Conservation (phyloP, 2,797 vertebrate genomes). For the Poeciliopsis gracilis region DNA sequence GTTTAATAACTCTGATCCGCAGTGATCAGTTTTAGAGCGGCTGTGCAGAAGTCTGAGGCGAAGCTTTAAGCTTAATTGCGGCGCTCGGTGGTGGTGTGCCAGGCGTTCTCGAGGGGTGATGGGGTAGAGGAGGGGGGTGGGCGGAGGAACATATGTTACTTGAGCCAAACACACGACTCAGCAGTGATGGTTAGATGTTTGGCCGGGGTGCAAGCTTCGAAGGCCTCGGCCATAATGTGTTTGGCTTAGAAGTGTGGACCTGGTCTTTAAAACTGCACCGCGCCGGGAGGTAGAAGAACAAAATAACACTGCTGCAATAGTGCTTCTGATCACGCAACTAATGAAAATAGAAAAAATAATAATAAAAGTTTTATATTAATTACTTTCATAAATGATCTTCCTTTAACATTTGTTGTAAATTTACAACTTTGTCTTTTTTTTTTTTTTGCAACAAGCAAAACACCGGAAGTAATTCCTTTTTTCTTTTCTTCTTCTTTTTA, state of each 20-base stretch:
- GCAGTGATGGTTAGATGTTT: slow-evolving; percentile 70
- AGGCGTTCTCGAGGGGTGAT: slow-evolving; percentile 52
- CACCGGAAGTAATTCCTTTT: slow-evolving; percentile 32
- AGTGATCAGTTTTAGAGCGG: slow-evolving; percentile 66
- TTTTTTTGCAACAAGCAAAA: slow-evolving; percentile 16
- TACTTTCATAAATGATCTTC: slow-evolving; percentile 20
- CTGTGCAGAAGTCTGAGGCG: slow-evolving; percentile 62
- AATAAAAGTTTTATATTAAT: neutral
- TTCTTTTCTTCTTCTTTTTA: neutral
- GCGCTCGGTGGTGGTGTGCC: slow-evolving; percentile 62
- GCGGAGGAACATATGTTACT: slow-evolving; percentile 70
- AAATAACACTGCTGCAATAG: slow-evolving; percentile 19
- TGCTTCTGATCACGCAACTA: slow-evolving; percentile 43
- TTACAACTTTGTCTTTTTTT: slow-evolving; percentile 19
- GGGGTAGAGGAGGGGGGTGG: slow-evolving; percentile 5
- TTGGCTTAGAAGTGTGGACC: slow-evolving; percentile 66
- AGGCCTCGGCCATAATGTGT: slow-evolving; percentile 74
- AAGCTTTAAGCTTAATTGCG: slow-evolving; percentile 70
- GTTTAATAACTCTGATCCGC: slow-evolving; percentile 62
- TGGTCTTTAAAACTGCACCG: slow-evolving; percentile 58
- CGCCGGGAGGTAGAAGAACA: neutral
- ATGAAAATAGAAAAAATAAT: slow-evolving; percentile 17
- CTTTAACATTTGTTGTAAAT: slow-evolving; percentile 18
- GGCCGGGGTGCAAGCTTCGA: slow-evolving; percentile 69
- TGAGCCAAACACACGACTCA: slow-evolving; percentile 61